Percentiles rank a stretch among this genome's conserved stretches.
phyloP scores from a whole-genome alignment of 2,888 invertebrate species.

The Campoplex nolae region DNA sequence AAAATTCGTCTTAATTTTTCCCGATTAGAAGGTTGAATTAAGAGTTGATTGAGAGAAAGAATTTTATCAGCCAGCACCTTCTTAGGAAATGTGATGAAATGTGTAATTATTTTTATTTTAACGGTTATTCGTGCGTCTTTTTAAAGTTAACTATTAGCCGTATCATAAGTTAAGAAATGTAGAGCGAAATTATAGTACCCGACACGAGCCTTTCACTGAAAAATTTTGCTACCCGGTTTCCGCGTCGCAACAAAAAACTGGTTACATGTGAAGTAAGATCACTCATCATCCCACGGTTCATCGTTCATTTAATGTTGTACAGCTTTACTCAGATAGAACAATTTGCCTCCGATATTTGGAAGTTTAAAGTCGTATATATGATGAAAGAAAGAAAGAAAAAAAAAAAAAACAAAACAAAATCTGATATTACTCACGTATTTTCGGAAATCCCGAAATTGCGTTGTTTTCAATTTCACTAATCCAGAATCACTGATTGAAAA shows the following conservation, averaged over 20 bases:
- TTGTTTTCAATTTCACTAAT: background rate
- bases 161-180: too few relatives aligned
- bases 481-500: background rate
- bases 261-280: slow-evolving; percentile 52
- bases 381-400: background rate
- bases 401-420: background rate
- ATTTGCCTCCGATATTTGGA: background rate
- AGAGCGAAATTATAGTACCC: slow-evolving; percentile 15
- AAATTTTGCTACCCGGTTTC: slow-evolving; percentile 22
- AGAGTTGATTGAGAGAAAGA: background rate
- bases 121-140: background rate
- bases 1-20: background rate
- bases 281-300: background rate
- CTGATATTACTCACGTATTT: background rate
- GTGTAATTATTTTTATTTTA: background rate
- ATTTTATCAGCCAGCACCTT: background rate
- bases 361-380: background rate
- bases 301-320: background rate
- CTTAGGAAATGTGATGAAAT: background rate
- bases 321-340: background rate
- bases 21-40: background rate
- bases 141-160: too few relatives aligned
- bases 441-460: background rate
- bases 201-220: slow-evolving; percentile 17
- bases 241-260: slow-evolving; percentile 43